A percentile compares a stretch with the other conserved stretches of the same genome.
Conservation (phyloP, 2,888 invertebrate genomes). For the Adelognathus sp. region DNA sequence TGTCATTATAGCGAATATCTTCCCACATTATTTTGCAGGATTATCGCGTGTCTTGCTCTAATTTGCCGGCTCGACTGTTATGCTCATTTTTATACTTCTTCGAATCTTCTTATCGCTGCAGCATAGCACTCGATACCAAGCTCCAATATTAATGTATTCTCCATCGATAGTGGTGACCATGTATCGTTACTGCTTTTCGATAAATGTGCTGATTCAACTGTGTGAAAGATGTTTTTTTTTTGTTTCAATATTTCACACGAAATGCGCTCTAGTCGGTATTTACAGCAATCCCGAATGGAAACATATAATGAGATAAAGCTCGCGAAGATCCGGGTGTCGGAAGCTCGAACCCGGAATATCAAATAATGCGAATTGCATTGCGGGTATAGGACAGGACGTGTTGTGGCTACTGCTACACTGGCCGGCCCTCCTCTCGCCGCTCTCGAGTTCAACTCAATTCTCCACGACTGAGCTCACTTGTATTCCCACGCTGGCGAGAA, state of each 20-base stretch:
- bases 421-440: neutral
- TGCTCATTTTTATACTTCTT: conserved; percentile 35
- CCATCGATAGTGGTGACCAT: neutral
- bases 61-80: conserved; percentile 64
- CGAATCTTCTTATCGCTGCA: neutral
- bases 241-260: neutral
- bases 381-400: conserved; percentile 30
- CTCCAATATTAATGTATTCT: neutral
- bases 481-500: conserved; percentile 69
- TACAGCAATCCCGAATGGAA: neutral
- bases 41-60: conserved; percentile 69
- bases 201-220: neutral
- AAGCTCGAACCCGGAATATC: conserved; percentile 62
- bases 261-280: neutral
- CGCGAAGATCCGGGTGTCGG: neutral
- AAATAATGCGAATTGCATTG: conserved; percentile 67
- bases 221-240: neutral
- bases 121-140: neutral
- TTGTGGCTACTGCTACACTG: neutral
- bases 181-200: neutral
- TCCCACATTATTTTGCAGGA: conserved; percentile 74
- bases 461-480: neutral
- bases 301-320: neutral
- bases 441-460: neutral
- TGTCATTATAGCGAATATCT: conserved; percentile 70